Evolutionary conservation across 2,113 vertebrate species (phyloP).

Genomic region (Atrichornis clamosus): DNA sequence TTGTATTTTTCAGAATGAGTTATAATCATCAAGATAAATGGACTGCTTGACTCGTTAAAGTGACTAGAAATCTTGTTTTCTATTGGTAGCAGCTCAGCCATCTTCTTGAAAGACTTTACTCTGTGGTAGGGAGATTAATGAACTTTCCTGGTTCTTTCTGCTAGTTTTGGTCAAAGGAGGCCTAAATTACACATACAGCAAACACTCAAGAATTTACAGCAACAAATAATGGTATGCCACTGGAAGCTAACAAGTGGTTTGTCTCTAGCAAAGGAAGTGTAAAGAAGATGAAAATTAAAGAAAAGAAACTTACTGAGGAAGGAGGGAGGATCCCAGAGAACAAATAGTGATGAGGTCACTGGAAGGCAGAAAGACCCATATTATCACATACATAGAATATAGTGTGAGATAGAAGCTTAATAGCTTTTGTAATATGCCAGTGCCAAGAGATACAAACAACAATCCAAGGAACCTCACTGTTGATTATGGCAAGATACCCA

Average conservation of each 20-base stretch:
- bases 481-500: neutral
- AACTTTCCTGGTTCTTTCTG: neutral
- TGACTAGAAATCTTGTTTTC: neutral
- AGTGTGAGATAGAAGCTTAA: neutral
- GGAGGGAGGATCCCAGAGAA: neutral
- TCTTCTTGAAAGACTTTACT: neutral
- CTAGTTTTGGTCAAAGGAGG: neutral
- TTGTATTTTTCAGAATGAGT: neutral
- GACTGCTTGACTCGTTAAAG: neutral
- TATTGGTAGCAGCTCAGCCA: neutral
- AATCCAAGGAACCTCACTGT: neutral
- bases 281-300: neutral
- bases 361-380: neutral
- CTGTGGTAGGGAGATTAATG: neutral
- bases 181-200: neutral
- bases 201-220: neutral
- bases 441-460: neutral
- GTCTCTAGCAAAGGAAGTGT: neutral
- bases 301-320: neutral
- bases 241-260: neutral
- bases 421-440: neutral
- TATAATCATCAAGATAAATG: neutral
- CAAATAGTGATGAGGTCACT: neutral
- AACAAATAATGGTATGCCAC: neutral
- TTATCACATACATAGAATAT: neutral